A percentile compares a stretch with the other conserved stretches of the same genome.
Conservation (phyloP, 2,797 vertebrate species). For the Phylloscopus collybita region DNA sequence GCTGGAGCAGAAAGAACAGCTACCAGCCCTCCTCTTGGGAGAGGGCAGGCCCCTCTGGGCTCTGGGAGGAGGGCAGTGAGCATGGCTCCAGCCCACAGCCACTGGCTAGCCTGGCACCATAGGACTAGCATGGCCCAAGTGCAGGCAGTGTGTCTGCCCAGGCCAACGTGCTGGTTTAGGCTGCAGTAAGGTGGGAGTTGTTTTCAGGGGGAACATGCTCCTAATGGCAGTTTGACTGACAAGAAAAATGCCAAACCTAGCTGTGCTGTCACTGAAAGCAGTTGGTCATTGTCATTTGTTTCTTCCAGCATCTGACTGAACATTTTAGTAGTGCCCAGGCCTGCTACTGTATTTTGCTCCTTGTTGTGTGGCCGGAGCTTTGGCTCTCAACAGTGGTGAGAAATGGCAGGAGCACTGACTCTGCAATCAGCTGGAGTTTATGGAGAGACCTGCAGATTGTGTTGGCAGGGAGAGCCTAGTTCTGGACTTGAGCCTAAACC, state of each 20-base stretch:
- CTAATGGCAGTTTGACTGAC: background rate
- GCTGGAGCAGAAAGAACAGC: background rate
- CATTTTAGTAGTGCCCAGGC: background rate
- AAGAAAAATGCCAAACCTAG: background rate
- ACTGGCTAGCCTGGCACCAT: background rate
- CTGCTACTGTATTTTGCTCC: background rate
- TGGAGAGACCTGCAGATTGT: background rate
- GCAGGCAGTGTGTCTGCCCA: background rate
- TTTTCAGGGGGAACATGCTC: background rate
- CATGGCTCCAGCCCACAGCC: background rate
- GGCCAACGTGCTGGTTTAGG: background rate
- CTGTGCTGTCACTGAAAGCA: background rate
- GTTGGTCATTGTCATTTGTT: background rate
- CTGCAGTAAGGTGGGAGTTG: background rate
- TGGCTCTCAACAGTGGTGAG: background rate
- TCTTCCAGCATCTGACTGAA: background rate
- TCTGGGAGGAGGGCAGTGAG: background rate
- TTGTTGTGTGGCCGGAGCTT: background rate
- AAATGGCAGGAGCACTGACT: background rate
- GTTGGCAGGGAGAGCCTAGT: background rate
- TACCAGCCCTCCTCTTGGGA: background rate
- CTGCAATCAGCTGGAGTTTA: background rate
- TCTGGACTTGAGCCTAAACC: background rate
- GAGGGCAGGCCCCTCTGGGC: conserved; percentile 15
- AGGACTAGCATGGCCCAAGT: background rate